Percentiles rank a stretch among this genome's conserved stretches.
These are phyloP conservation scores for Microtus oregoni DNA, from an alignment of 2,113 vertebrate species.

Conservation along the genomic window DNA sequence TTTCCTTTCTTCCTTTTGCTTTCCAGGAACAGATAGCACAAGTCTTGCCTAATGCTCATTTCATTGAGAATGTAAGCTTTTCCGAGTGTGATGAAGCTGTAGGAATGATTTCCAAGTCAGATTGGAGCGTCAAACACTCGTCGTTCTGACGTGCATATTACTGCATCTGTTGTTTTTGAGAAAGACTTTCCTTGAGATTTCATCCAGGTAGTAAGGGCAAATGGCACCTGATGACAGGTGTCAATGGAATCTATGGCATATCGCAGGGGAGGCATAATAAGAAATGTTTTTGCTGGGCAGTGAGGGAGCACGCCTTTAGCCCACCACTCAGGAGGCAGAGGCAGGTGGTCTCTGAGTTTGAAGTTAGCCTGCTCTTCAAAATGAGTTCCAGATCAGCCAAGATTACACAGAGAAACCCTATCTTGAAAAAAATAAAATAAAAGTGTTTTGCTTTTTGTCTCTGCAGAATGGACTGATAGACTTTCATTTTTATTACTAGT, in stretches of 20 bases:
- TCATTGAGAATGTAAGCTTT: neutral
- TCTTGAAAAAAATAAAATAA: no score
- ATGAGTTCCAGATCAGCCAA: no score
- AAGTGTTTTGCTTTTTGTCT: conserved; percentile 10
- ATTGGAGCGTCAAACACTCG: neutral
- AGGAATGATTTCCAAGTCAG: neutral
- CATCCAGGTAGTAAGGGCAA: neutral
- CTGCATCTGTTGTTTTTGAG: neutral
- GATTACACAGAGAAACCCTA: no score
- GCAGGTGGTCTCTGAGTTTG: no score
- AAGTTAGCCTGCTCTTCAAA: no score
- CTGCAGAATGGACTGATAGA: neutral
- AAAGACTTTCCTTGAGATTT: neutral
- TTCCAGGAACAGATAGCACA: neutral
- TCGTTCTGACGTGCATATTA: neutral
- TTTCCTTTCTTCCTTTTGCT: neutral
- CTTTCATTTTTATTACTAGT: neutral
- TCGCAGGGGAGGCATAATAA: neutral
- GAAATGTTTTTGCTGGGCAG: neutral
- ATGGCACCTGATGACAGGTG: neutral
- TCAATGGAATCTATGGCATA: neutral
- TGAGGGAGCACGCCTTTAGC: no score
- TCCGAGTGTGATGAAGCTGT: neutral
- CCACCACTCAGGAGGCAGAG: no score
- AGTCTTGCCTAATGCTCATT: neutral